Conservation (phyloP, 2,888 invertebrate species). For the Amphipyra tragopoginis region DNA sequence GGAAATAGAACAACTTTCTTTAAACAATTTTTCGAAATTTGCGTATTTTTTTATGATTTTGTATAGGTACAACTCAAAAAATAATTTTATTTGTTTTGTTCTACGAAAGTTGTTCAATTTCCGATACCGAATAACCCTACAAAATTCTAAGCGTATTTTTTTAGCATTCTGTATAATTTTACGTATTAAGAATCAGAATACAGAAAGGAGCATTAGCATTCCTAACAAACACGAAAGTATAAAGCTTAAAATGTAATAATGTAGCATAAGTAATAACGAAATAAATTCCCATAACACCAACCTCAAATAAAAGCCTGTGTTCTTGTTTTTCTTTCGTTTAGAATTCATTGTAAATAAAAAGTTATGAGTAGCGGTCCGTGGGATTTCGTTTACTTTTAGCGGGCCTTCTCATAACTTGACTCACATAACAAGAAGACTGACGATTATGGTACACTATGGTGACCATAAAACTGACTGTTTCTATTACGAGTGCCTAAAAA, state of each 20-base stretch:
- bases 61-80: too few relatives aligned
- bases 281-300: slow-evolving; percentile 18
- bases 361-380: slow-evolving; percentile 16
- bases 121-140: too few relatives aligned
- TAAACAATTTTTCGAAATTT: too few relatives aligned
- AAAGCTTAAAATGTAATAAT: background rate
- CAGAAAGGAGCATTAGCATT: background rate
- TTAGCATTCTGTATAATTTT: too few relatives aligned
- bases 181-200: background rate
- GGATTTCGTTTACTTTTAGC: slow-evolving; percentile 28
- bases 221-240: background rate
- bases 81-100: too few relatives aligned
- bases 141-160: too few relatives aligned
- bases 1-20: too few relatives aligned
- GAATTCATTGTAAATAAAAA: slow-evolving; percentile 39
- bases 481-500: too few relatives aligned
- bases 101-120: too few relatives aligned
- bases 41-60: too few relatives aligned
- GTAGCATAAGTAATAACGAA: slow-evolving; percentile 5
- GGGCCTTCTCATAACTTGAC: background rate
- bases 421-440: slow-evolving; percentile 19
- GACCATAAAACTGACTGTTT: slow-evolving; percentile 12
- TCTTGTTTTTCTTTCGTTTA: slow-evolving; percentile 39
- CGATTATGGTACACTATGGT: slow-evolving; percentile 15
- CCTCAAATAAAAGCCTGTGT: slow-evolving; percentile 8